These are phyloP conservation scores for Martes flavigula DNA, from an alignment of 2,797 vertebrate genomes.

Conservation along the genomic window DNA sequence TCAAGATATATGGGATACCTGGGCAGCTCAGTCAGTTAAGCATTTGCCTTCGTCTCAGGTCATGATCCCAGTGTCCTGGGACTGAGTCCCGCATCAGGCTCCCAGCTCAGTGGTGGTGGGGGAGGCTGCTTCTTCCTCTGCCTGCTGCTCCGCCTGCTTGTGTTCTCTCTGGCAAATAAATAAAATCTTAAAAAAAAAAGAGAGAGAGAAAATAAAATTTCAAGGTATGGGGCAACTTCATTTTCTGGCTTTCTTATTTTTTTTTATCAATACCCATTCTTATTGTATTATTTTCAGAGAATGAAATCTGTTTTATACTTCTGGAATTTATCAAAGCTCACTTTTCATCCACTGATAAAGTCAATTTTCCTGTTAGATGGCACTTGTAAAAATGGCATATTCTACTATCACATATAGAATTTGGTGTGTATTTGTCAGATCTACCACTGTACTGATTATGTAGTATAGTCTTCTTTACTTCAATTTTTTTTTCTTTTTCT, in stretches of 20 bases:
- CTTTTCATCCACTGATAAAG: not conserved
- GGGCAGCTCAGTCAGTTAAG: not conserved
- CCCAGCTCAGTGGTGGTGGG: too few relatives aligned
- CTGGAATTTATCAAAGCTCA: not conserved
- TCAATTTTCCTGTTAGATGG: not conserved
- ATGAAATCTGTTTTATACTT: not conserved
- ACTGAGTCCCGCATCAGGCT: not conserved
- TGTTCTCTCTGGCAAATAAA: not conserved
- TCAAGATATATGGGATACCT: not conserved
- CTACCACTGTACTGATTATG: not conserved
- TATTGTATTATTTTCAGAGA: not conserved
- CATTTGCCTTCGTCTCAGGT: not conserved
- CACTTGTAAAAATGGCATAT: not conserved
- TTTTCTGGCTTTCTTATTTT: not conserved
- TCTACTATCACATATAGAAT: not conserved
- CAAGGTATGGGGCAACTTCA: not conserved
- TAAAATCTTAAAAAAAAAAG: not conserved
- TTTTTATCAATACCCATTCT: not conserved
- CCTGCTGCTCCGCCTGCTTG: not conserved
- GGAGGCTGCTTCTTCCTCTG: not conserved
- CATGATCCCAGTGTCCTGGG: not conserved
- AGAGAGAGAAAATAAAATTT: not conserved
- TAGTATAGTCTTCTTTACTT: not conserved
- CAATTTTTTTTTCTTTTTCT: not conserved
- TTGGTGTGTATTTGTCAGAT: not conserved